Percentiles rank a stretch among this genome's conserved stretches.
Evolutionary conservation across 2,797 vertebrate species (phyloP).

Genomic region (Coracias cyanogaster): DNA sequence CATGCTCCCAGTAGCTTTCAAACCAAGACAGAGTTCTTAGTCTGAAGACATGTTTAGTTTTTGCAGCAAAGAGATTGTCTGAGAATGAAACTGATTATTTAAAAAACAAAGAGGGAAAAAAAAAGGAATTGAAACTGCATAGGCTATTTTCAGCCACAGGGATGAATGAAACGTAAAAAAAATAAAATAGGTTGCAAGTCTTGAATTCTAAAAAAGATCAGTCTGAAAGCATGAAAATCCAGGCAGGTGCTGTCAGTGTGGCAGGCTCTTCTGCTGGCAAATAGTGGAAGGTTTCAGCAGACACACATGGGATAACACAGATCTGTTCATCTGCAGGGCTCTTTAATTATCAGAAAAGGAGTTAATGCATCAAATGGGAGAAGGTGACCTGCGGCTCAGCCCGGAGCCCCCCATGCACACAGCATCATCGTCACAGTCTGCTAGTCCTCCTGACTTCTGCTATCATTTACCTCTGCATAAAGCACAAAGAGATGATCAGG

Average conservation of each 20-base stretch:
- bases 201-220: background rate
- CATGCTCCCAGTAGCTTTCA: background rate
- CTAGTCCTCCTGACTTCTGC: background rate
- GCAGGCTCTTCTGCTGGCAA: background rate
- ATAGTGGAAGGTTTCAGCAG: background rate
- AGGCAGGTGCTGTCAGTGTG: constrained; percentile 22
- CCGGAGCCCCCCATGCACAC: background rate
- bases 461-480: fast-evolving
- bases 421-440: fast-evolving
- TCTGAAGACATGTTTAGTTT: background rate
- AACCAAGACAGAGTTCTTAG: background rate
- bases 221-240: constrained; percentile 7
- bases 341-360: background rate
- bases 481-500: background rate
- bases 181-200: background rate
- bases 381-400: background rate
- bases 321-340: background rate
- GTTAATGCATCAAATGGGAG: background rate
- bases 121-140: constrained; percentile 14
- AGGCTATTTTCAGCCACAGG: constrained; percentile 22
- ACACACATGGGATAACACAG: background rate
- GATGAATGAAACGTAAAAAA: constrained; percentile 52
- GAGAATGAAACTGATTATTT: constrained; percentile 27
- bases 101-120: background rate
- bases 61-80: background rate